A percentile compares a stretch with the other conserved stretches of the same genome.
phyloP scores from a whole-genome alignment of 2,113 vertebrate species.

The Silurus meridionalis region DNA sequence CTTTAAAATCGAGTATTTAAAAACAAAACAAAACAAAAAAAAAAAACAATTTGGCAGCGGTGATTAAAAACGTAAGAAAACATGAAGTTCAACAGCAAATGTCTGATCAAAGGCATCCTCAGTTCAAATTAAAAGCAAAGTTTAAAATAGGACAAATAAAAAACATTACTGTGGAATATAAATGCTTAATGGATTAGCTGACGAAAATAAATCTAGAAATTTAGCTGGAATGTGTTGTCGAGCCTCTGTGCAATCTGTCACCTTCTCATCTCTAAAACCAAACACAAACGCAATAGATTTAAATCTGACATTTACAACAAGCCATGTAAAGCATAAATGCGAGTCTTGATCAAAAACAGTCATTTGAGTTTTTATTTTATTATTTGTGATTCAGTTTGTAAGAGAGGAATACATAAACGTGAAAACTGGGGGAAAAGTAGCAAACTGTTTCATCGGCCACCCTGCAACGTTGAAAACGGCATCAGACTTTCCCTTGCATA shows the following conservation, averaged over 20 bases:
- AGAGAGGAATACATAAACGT: constrained; percentile 40
- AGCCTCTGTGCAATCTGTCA: constrained; percentile 1
- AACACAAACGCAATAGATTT: not conserved
- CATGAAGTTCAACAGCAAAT: not conserved
- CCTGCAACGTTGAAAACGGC: constrained; percentile 12
- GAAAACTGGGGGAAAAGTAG: constrained; percentile 20
- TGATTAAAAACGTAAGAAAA: not conserved
- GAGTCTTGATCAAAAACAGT: constrained; percentile 29
- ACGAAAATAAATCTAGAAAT: constrained; percentile 16
- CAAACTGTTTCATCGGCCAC: constrained; percentile 4
- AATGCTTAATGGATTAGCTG: constrained; percentile 2
- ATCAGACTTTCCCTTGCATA: constrained; percentile 17
- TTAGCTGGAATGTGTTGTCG: constrained; percentile 37
- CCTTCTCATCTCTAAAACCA: not conserved
- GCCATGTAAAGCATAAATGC: not conserved
- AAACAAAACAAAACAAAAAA: constrained; percentile 7
- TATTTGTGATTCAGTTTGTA: constrained; percentile 27
- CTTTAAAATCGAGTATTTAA: constrained; percentile 33
- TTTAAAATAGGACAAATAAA: not conserved
- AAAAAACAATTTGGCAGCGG: not conserved
- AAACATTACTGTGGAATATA: constrained; percentile 4
- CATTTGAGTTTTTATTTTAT: constrained; percentile 31
- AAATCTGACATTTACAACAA: constrained; percentile 1
- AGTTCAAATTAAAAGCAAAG: not conserved
- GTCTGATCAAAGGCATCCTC: constrained; percentile 18